Conservation (phyloP, 2,113 vertebrate genomes). For the Sinocyclocheilus maitianheensis region DNA sequence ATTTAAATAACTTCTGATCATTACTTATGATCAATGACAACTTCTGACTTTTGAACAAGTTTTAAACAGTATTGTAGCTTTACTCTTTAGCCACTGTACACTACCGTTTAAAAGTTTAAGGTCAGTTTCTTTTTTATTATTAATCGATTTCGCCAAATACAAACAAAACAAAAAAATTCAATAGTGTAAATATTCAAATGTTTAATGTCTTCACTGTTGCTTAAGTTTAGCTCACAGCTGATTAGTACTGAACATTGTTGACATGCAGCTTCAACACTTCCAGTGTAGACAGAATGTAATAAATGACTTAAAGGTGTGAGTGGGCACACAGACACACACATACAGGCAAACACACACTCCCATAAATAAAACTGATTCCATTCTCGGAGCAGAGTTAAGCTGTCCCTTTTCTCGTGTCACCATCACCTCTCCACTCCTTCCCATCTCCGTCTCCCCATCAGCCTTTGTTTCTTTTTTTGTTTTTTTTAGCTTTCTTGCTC, state of each 20-base stretch:
- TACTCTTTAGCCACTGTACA: no score
- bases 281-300: conserved; percentile 36
- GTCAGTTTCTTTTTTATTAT: no score
- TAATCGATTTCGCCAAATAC: no score
- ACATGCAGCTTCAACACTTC: not conserved
- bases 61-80: no score
- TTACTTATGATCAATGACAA: no score
- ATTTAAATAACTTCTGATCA: no score
- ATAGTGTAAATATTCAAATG: no score
- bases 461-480: not conserved
- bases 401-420: conserved; percentile 32
- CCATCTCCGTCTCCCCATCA: not conserved
- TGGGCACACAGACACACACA: conserved; percentile 32
- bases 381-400: conserved; percentile 47
- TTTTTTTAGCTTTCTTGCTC: conserved; percentile 28
- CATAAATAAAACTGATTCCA: conserved; percentile 40
- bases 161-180: no score
- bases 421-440: conserved; percentile 47
- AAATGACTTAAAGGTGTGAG: conserved; percentile 38
- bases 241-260: not conserved
- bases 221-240: not conserved
- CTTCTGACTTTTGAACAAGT: no score
- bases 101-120: no score
- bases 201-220: no score
- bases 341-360: conserved; percentile 13